These are phyloP conservation scores for Ranitomeya imitator DNA, from an alignment of 2,113 vertebrate species.

Conservation along the genomic window DNA sequence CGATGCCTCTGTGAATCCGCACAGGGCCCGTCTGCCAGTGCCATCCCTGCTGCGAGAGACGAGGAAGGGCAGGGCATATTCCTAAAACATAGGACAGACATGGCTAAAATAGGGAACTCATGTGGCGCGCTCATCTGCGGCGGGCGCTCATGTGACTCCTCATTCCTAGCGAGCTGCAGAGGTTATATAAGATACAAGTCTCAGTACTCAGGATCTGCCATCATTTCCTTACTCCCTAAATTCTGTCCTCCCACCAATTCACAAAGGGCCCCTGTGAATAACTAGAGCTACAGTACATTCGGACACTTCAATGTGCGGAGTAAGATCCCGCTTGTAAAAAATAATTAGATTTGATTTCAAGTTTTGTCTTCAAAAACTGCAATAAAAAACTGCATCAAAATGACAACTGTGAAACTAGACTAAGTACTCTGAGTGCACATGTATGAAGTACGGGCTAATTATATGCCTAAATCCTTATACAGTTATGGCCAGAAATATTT, in stretches of 20 bases:
- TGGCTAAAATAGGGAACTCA: neutral
- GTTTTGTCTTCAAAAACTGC: too few relatives aligned
- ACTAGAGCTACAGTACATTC: too few relatives aligned
- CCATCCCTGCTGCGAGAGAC: constrained; percentile 14
- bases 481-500: too few relatives aligned
- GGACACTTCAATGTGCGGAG: too few relatives aligned
- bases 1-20: neutral
- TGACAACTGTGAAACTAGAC: neutral
- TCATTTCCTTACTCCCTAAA: neutral
- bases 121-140: neutral
- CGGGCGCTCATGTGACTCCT: neutral
- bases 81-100: neutral
- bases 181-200: neutral
- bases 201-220: too few relatives aligned
- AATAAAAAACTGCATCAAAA: too few relatives aligned
- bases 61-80: constrained; percentile 3
- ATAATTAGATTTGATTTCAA: too few relatives aligned
- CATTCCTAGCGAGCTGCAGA: neutral
- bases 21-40: neutral
- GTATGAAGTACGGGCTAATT: too few relatives aligned
- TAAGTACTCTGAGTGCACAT: too few relatives aligned
- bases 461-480: too few relatives aligned
- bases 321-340: too few relatives aligned
- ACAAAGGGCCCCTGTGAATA: too few relatives aligned
- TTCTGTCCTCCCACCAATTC: neutral